These are phyloP conservation scores for Saccopteryx bilineata DNA, from an alignment of 2,113 vertebrate species.

Conservation along the genomic window DNA sequence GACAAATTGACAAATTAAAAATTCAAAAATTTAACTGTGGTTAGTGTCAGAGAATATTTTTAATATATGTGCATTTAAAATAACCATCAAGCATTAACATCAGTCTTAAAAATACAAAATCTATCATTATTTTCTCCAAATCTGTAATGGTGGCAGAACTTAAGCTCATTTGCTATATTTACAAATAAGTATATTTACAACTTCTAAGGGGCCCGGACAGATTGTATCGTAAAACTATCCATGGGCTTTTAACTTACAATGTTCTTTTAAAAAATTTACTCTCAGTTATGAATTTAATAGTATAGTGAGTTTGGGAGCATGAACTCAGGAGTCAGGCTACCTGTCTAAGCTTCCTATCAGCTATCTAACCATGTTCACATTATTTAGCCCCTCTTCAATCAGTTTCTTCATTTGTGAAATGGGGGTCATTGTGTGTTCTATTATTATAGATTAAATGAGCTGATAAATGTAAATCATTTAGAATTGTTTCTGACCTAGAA, in stretches of 20 bases:
- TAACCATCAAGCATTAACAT: conserved; percentile 77
- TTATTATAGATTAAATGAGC: conserved; percentile 5
- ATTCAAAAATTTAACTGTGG: conserved; percentile 73
- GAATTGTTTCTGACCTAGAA: not conserved
- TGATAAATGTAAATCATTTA: conserved; percentile 44
- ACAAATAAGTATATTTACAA: conserved; percentile 40
- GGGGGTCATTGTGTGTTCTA: not conserved
- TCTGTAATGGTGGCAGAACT: conserved; percentile 45
- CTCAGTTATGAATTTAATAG: not conserved
- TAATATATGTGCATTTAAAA: conserved; percentile 78
- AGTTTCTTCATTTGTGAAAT: conserved; percentile 60
- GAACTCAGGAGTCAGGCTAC: not conserved
- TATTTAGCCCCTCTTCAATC: not conserved
- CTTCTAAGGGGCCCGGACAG: not conserved
- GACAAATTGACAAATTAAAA: conserved; percentile 78
- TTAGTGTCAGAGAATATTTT: conserved; percentile 73
- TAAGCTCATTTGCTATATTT: conserved; percentile 60
- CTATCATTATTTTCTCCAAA: conserved; percentile 56
- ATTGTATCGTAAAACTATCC: conserved; percentile 43
- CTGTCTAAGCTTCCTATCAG: not conserved
- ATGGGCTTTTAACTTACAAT: not conserved
- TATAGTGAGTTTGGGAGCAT: not conserved
- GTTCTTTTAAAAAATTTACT: not conserved
- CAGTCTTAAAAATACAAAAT: conserved; percentile 69
- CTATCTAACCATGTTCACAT: not conserved